Evolutionary conservation across 92 coral and sea anemone species (phyloP).

Genomic region (Siderastrea siderea): DNA sequence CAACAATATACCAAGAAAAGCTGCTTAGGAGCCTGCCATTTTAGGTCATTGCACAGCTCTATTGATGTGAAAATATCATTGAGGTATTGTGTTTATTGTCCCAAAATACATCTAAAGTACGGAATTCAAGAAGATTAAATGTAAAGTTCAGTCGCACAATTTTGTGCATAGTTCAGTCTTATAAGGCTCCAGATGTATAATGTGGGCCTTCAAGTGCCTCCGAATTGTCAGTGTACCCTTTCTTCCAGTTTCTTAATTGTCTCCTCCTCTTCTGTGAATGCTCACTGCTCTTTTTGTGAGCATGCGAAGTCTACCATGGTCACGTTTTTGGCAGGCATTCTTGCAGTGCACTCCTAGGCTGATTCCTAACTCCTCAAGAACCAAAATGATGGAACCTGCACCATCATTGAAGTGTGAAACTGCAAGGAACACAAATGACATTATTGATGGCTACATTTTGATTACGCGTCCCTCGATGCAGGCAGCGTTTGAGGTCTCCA

Average conservation of each 20-base stretch:
- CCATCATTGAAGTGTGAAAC: no score
- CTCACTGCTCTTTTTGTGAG: slow-evolving; percentile 35
- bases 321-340: slow-evolving; percentile 11
- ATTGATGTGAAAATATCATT: no score
- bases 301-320: slow-evolving; percentile 21
- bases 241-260: slow-evolving; percentile 22
- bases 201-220: slow-evolving; percentile 23
- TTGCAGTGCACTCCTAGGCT: background rate
- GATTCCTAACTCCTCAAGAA: no score
- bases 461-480: no score
- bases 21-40: no score
- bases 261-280: slow-evolving; percentile 13
- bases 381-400: no score
- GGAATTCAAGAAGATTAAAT: background rate
- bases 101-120: background rate
- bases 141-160: background rate
- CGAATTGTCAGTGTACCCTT: slow-evolving; percentile 30
- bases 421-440: no score
- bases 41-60: no score
- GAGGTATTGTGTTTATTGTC: background rate
- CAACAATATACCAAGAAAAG: no score
- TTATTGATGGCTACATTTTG: no score
- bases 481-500: no score
- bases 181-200: slow-evolving; percentile 41
- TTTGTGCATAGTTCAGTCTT: slow-evolving; percentile 3